Percentiles rank a stretch among this genome's conserved stretches.
These are phyloP conservation scores for Tamandua tetradactyla DNA, from an alignment of 2,797 vertebrate genomes.

Conservation along the genomic window DNA sequence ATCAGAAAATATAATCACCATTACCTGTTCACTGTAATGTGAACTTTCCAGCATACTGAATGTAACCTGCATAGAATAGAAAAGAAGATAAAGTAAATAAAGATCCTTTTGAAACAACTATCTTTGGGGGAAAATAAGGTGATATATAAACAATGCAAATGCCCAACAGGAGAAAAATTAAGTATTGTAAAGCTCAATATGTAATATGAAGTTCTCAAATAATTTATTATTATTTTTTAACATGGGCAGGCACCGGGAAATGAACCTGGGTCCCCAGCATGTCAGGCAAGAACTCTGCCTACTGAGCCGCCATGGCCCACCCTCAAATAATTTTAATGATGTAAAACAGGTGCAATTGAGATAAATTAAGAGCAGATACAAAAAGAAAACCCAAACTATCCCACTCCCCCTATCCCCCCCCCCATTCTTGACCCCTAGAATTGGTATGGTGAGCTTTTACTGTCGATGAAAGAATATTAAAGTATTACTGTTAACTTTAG, in stretches of 20 bases:
- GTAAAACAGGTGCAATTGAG: neutral
- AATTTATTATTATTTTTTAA: no score
- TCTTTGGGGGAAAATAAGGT: neutral
- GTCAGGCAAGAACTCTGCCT: no score
- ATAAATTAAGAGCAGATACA: neutral
- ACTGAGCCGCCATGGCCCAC: no score
- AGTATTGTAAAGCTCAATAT: no score
- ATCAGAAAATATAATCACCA: neutral
- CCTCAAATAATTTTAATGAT: neutral
- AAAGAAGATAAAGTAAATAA: constrained; percentile 20
- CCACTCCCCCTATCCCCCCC: no score
- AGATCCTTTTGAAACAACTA: neutral
- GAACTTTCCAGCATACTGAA: constrained; percentile 96
- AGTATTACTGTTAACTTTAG: no score
- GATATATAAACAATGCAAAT: neutral
- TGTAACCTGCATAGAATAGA: constrained; percentile 86
- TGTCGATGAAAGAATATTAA: no score
- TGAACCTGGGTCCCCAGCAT: no score
- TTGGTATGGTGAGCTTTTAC: no score
- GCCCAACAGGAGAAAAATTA: neutral
- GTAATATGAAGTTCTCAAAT: neutral
- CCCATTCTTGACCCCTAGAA: no score
- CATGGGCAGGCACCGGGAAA: no score
- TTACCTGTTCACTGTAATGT: constrained; percentile 94
- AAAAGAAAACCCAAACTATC: no score